Base-by-base conservation (phyloP, 2,797 vertebrate genomes). In the Coregonus ussuriensis region DNA sequence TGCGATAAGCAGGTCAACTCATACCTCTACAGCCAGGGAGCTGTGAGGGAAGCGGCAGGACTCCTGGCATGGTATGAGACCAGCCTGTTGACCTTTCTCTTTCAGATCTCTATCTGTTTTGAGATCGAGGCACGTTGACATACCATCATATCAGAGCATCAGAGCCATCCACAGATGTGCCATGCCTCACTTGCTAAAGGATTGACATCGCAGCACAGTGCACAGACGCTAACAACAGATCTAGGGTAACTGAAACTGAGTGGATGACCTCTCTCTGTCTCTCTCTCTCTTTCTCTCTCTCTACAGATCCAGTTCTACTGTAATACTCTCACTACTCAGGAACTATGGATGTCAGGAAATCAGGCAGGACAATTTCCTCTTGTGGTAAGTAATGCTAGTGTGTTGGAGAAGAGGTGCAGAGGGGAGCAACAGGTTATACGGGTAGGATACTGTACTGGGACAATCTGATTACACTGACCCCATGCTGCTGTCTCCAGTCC, bases 341-440 rank as follows among this genome's bases (percentile, higher is more conserved):
- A 79, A 56, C 74, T 81, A 67, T n/a, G 84, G 81, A 87, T 82
- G 79, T 80, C 86, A 85, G 95, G 93, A 96, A 96, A 94, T 94
- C 80, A 94, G 91, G 84, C 88, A 89, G 82, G 93, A 92, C 92
- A 94, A 92, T 92, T 94, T 96, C 93, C 94, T 93, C 91, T 71
- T 80, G n/a, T 78, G 66, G 68, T 75, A 75, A 94, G 95, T 94
- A 95, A 95, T 90, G 78, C 87, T 90, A 93, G 93, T 94, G 88
- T 83, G 90, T 89, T 78, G 83, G 72, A 84, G 87, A 85, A 88
- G 86, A 87, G 84, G 90, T 51, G 41, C 63, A 31, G 25, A 71
- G 76, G 73, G 77, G 18, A 4, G 74, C 41, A 0, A 11, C 41
- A 47, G 41, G 41, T 47, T 13, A 47, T 9, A 47, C 3, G 2